Base-by-base conservation (phyloP, 1,140 invertebrate genomes). In the Probaryconus sp. region DNA sequence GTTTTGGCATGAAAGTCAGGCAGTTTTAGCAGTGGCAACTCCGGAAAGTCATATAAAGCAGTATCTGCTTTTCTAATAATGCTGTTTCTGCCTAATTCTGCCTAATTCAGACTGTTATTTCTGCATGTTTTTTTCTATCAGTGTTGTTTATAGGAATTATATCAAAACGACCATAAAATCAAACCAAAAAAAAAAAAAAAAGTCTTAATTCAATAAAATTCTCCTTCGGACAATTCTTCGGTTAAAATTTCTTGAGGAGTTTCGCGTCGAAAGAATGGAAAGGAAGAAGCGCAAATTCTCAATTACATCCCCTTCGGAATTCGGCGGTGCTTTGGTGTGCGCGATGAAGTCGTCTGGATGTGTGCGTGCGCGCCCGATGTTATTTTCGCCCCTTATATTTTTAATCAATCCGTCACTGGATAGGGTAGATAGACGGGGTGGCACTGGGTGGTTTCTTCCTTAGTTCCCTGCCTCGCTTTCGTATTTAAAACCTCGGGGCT, bases 401-500 rank as follows among this genome's bases (percentile, higher is more conserved):
- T 86, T 87, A 88, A 87, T 88, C 85, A 87, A 88, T 88, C 86
- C 85, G 85, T 87, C 85, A 87, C 84, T 86, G 85, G 83, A 68
- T 80, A 79, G 77, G 77, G 82, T 81, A 81, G 82, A 82, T 77
- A 80, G 70, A 61, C 37, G 67, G 61, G 76, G 73, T 70, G 76
- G 68, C 60, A 45, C 74, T 43, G 84, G 78, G 83, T 84, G 79
- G 82, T 84, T 84, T 85, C 85, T 83, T 85, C 79, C 83, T 84
- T 86, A 83, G 85, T 85, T 83, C 81, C 82, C 83, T 84, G 80
- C 81, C 81, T 81, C 80, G 79, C 68, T 81, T n/a, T 83, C 83
- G 85, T 88, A 88, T 88, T 88, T 88, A 87, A 88, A 88, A 87
- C 84, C 83, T 87, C 85, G 85, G 82, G 86, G 86, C 86, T 87